A percentile compares a stretch with the other conserved stretches of the same genome.
phyloP scores from a whole-genome alignment of 2,113 vertebrate genomes.

The Ptychochromis oligacanthus region DNA sequence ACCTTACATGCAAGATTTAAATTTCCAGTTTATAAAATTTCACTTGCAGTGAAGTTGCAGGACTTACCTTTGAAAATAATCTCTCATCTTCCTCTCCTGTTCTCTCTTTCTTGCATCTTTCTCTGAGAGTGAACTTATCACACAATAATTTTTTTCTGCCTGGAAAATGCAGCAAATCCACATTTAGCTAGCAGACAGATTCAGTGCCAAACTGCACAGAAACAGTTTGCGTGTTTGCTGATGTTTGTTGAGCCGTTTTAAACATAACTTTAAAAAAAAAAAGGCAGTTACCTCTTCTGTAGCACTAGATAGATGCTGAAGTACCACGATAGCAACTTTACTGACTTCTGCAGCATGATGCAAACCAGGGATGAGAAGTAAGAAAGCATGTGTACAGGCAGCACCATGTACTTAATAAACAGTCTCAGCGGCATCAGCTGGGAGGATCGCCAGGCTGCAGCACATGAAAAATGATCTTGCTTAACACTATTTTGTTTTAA shows the following conservation, averaged over 20 bases:
- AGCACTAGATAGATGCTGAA: not conserved
- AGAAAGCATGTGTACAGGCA: not conserved
- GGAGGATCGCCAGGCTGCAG: not conserved
- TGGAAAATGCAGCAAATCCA: not conserved
- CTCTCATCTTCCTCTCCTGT: not conserved
- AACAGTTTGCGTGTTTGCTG: not conserved
- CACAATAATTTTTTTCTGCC: not conserved
- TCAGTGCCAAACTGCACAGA: not conserved
- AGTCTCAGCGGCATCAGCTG: not conserved
- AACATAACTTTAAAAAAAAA: too few species aligned
- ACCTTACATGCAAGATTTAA: too few species aligned
- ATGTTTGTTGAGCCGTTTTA: not conserved
- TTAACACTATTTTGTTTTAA: not conserved
- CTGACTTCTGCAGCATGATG: not conserved
- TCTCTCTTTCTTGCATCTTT: not conserved
- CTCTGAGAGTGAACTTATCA: not conserved
- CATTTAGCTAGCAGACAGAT: too few species aligned
- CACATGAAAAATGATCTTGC: not conserved
- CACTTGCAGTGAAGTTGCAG: not conserved
- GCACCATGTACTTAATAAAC: not conserved
- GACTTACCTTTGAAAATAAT: not conserved
- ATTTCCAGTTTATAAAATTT: not conserved
- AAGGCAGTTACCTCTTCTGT: too few species aligned
- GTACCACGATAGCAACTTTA: not conserved
- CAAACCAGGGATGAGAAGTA: not conserved